Percentiles rank a stretch among this genome's conserved stretches.
phyloP scores from a whole-genome alignment of 30 jellyfish, hydroid and myxozoan species.

The Pseudorhiza aurosa region DNA sequence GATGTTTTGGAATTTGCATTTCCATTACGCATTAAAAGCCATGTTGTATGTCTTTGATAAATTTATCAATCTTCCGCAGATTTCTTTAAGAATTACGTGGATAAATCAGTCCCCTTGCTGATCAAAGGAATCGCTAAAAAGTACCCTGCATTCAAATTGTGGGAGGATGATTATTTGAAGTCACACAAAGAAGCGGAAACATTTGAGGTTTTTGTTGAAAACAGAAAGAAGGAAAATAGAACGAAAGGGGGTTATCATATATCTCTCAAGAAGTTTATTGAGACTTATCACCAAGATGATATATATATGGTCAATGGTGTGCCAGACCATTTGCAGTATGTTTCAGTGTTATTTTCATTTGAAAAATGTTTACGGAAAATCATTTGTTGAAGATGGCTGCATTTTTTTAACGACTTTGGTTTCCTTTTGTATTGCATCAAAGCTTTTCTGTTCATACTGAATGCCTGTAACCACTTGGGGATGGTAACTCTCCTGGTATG shows the following conservation, averaged over 20 bases:
- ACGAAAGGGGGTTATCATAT: constrained; percentile 65
- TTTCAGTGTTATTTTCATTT: neutral
- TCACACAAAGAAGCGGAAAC: constrained; percentile 81
- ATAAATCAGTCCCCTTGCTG: constrained; percentile 77
- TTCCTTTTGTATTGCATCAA: too few relatives aligned
- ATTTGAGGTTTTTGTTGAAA: constrained; percentile 72
- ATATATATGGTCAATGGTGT: constrained; percentile 90
- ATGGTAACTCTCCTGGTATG: too few relatives aligned
- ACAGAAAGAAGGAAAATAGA: constrained; percentile 80
- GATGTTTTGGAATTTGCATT: too few relatives aligned
- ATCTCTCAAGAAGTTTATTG: constrained; percentile 74
- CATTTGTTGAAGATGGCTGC: too few relatives aligned
- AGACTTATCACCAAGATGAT: constrained; percentile 61
- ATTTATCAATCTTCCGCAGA: too few relatives aligned
- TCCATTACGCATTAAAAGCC: too few relatives aligned
- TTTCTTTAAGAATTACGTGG: constrained; percentile 76
- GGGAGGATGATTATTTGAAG: constrained; percentile 82
- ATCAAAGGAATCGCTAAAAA: constrained; percentile 78
- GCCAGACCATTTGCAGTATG: constrained; percentile 89
- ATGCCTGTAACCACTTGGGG: too few relatives aligned
- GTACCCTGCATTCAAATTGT: constrained; percentile 78
- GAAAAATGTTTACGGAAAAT: too few relatives aligned
- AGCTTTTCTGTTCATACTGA: too few relatives aligned
- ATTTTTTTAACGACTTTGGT: too few relatives aligned
- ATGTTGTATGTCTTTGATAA: too few relatives aligned